phyloP scores from a whole-genome alignment of 2,797 vertebrate genomes.

The Darevskia mixta region DNA sequence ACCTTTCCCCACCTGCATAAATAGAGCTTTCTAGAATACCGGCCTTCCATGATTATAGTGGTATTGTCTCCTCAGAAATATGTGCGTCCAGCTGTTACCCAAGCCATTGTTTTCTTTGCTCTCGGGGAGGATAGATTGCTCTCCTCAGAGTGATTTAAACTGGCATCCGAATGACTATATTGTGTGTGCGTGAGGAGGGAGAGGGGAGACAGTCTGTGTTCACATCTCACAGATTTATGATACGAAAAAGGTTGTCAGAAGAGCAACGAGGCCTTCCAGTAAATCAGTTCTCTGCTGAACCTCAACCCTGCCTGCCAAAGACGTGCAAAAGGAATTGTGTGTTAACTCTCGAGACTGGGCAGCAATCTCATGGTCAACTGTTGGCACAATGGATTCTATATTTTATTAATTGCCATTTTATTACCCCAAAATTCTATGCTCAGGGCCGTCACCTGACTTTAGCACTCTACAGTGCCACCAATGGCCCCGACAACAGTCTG shows the following conservation, averaged over 20 bases:
- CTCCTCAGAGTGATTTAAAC: slow-evolving; percentile 43
- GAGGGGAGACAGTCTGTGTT: slow-evolving; percentile 8
- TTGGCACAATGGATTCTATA: slow-evolving; percentile 7
- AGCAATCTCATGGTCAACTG: slow-evolving; percentile 32
- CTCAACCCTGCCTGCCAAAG: slow-evolving; percentile 11
- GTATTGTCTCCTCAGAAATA: slow-evolving; percentile 57
- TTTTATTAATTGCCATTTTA: neutral
- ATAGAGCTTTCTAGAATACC: slow-evolving; percentile 54
- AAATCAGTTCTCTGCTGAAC: slow-evolving; percentile 11
- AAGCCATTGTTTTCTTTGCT: slow-evolving; percentile 52
- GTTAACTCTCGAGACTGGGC: neutral
- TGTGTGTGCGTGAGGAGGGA: rapidly evolving
- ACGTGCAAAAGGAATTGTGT: slow-evolving; percentile 7
- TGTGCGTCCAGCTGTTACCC: slow-evolving; percentile 41
- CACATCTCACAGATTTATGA: slow-evolving; percentile 29
- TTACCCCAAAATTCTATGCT: neutral
- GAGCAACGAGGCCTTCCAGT: slow-evolving; percentile 25
- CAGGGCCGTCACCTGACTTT: too few relatives aligned
- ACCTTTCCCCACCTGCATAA: slow-evolving; percentile 72
- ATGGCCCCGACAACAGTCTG: too few relatives aligned
- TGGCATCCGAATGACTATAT: slow-evolving; percentile 32
- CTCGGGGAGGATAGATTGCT: slow-evolving; percentile 25
- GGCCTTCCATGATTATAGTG: slow-evolving; percentile 23
- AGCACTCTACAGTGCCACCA: too few relatives aligned
- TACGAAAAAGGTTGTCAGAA: slow-evolving; percentile 1